phyloP scores from a whole-genome alignment of 2,797 vertebrate species.

The Periparus ater region DNA sequence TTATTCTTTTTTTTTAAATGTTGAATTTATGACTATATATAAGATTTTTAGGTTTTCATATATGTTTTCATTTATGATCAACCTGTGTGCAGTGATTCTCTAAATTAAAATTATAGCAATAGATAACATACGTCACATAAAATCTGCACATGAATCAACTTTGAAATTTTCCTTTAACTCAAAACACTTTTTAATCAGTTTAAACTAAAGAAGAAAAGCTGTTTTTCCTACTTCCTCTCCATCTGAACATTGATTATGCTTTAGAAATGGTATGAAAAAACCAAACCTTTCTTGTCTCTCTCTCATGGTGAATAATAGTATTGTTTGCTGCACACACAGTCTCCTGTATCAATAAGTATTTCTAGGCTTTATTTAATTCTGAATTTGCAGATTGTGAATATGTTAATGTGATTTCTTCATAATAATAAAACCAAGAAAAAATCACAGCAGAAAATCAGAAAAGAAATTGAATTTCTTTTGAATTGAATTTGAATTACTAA shows the following conservation, averaged over 20 bases:
- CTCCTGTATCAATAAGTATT: not conserved
- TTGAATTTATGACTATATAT: not conserved
- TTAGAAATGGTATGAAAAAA: not conserved
- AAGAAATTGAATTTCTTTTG: not conserved
- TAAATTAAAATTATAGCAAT: not conserved
- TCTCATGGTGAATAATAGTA: not conserved
- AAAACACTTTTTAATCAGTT: not conserved
- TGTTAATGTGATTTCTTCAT: not conserved
- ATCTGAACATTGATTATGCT: not conserved
- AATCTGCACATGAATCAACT: not conserved
- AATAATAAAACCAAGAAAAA: not conserved
- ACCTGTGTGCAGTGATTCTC: not conserved
- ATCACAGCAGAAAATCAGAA: not conserved
- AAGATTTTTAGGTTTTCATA: not conserved
- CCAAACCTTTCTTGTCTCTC: not conserved
- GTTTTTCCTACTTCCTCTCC: not conserved
- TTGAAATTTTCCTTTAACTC: not conserved
- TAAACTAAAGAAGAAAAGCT: not conserved
- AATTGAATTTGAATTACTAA: not conserved
- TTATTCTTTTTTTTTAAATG: accelerated
- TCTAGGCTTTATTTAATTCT: not conserved
- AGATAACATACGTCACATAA: not conserved
- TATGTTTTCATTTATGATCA: not conserved
- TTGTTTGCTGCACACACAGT: not conserved
- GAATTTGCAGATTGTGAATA: not conserved